Evolutionary conservation across 2,888 invertebrate genomes (phyloP), one percentile per base, ranked within the genome.

Genomic region (Allophyes oxyacanthae): DNA sequence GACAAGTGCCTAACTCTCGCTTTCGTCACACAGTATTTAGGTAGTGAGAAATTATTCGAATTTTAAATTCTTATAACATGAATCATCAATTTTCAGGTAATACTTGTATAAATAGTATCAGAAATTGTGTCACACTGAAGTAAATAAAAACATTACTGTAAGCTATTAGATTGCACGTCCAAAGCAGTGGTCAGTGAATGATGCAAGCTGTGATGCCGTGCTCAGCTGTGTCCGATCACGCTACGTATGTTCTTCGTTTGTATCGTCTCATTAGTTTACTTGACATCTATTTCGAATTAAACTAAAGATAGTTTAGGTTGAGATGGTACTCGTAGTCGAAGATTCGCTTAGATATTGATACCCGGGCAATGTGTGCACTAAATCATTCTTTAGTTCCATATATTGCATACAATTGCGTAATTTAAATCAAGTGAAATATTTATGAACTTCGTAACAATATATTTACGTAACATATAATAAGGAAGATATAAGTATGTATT

Each of bases 131-230:
- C 67, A 78, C 78, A 79, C 72, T 69, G 51, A 72, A 59, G 28
- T 57, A 59, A 63, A 73, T 61, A 49, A 64, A 28, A 67, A 75
- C 62, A 75, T 68, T 64, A 48, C 64, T 66, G 53, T 36, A 80
- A 81, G 77, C 78, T 65, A 70, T 72, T 64, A 72, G 48, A 71
- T 66, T 77, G 80, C 78, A 83, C 81, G 82, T 81, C 64, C 68
- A 81, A 88, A 87, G 87, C 89, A 67, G 80, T 85, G 83, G 68
- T 80, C 68, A 78, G 83, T 83, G 83, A 82, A 82, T 85, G 83
- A 82, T 77, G 79, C 79, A 84, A 85, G 86, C 87, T 75, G 80
- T 78, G 77, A 83, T 83, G 81, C 75, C 75, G 84, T 84, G 82
- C 75, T 62, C 74, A 75, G 79, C 78, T 71, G 77, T 85, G 78